A percentile compares a stretch with the other conserved stretches of the same genome.
phyloP scores from a whole-genome alignment of 2,888 invertebrate species.

The Tenthredo mesomela region DNA sequence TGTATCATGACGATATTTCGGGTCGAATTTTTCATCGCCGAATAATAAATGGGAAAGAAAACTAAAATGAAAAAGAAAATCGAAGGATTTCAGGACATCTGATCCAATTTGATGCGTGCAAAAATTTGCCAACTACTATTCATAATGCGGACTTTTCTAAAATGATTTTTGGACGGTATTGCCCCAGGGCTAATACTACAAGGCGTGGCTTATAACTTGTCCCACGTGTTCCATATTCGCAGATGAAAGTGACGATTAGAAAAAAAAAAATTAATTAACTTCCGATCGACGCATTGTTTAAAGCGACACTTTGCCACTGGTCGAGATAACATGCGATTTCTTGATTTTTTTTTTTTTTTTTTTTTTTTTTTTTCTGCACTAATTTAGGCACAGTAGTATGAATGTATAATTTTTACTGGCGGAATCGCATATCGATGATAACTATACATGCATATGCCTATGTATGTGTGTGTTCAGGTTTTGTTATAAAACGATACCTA shows the following conservation, averaged over 20 bases:
- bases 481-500: not conserved
- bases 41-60: not conserved
- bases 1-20: not conserved
- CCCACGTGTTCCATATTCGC: slow-evolving; percentile 40
- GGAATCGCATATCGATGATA: no score
- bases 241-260: slow-evolving; percentile 41
- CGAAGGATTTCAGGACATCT: not conserved
- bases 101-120: no score
- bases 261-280: slow-evolving; percentile 38
- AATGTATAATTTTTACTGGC: not conserved
- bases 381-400: not conserved
- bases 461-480: not conserved
- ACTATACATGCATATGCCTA: not conserved
- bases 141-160: not conserved
- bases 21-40: not conserved
- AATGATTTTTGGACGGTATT: not conserved
- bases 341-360: not conserved
- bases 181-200: not conserved
- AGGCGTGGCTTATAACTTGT: slow-evolving; percentile 32
- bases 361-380: not conserved
- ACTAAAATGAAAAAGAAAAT: not conserved
- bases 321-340: not conserved
- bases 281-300: slow-evolving; percentile 25
- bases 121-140: not conserved
- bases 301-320: not conserved